Base-by-base conservation (phyloP, 2,113 vertebrate species). In the Fregata magnificens region DNA sequence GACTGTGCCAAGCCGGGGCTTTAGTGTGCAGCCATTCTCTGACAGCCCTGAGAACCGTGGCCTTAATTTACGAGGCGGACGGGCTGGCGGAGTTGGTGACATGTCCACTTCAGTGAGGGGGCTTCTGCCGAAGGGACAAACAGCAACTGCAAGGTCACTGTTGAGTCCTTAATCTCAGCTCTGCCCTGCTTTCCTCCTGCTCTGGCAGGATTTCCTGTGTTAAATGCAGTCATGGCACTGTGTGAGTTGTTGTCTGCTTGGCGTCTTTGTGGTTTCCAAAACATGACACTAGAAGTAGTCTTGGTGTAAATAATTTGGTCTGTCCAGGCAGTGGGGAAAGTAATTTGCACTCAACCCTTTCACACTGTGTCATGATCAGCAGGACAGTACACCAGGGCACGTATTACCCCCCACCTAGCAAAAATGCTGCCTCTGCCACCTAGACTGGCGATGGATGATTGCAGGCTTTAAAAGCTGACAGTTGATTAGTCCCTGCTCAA, bases 281-380 rank as follows among this genome's bases (percentile, higher is more conserved):
- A 28, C 34, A 11, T 6, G 22, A 66, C 25, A 8, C 29, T 38
- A n/a, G 61, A 42, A 76, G 10, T 10, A 10, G 19, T 52, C 56
- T 24, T 20, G 29, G 5, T 52, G 31, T 83, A 31, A 52, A 34
- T 56, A 31, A 67, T 71, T 34, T 13, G 52, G 26, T 7, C 58
- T 76, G 16, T 71, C 56, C 16, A 67, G 56, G 40, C 40, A 45
- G 40, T 2, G 25, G 21, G 52, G 40, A 31, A 26, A 15, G 34
- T 12, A 0, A 4, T 38, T 80, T 4, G 3, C 21, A 2, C 45
- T 45, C 29, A n/a, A 10, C 11, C 78, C 26, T 58, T 19, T 76
- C 19, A 31, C 6, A 5, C 20, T 25, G 1, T 13, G 5, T 19
- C 7, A 5, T 0, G 1, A 4, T 5, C 76, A 61, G 29, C 32